phyloP scores from a whole-genome alignment of 2,888 invertebrate genomes.

The Beris morrisii region DNA sequence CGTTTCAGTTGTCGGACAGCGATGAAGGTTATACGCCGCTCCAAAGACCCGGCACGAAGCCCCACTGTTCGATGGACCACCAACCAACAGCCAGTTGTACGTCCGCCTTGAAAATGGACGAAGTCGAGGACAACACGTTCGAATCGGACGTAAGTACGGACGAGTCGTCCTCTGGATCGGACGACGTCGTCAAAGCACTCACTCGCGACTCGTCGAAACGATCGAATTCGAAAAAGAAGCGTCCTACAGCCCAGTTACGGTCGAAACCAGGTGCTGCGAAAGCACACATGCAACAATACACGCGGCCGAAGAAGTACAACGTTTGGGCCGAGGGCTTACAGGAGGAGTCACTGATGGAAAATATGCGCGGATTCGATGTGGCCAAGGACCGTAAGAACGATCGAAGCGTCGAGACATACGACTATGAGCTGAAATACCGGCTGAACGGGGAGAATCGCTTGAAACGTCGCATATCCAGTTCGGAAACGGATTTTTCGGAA shows the following conservation, averaged over 20 bases:
- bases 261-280: constrained; percentile 41
- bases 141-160: constrained; percentile 36
- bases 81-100: not conserved
- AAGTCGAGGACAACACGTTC: constrained; percentile 21
- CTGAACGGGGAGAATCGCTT: constrained; percentile 59
- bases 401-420: constrained; percentile 75
- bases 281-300: not conserved
- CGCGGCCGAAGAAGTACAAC: constrained; percentile 69
- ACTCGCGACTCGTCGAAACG: constrained; percentile 34
- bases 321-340: constrained; percentile 75
- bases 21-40: constrained; percentile 54
- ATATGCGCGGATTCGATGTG: constrained; percentile 77
- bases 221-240: constrained; percentile 43
- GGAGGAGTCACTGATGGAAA: constrained; percentile 78
- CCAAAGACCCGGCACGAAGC: constrained; percentile 46
- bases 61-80: not conserved
- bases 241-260: constrained; percentile 50
- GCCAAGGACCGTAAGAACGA: constrained; percentile 65
- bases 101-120: constrained; percentile 37
- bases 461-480: constrained; percentile 43
- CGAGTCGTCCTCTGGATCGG: constrained; percentile 48
- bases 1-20: constrained; percentile 44
- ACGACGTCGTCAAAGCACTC: constrained; percentile 47
- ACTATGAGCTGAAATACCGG: constrained; percentile 67
- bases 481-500: not conserved